These are phyloP conservation scores for Plemyria rubiginata DNA, from an alignment of 2,888 invertebrate genomes.

Conservation along the genomic window DNA sequence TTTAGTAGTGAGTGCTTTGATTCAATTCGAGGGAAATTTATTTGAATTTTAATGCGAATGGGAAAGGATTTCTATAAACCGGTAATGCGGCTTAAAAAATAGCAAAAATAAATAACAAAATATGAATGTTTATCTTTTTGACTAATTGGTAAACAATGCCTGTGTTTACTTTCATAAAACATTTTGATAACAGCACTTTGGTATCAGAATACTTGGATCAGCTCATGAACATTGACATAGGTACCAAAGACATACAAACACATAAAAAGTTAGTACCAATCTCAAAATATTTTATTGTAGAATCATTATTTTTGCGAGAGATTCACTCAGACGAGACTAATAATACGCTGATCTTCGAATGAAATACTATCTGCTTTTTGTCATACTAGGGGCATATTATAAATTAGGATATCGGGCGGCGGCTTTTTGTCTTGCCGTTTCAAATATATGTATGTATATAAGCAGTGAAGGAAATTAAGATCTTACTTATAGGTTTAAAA, in stretches of 20 bases:
- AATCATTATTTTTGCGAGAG: too few relatives aligned
- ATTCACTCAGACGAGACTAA: background rate
- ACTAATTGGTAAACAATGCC: background rate
- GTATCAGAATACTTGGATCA: too few relatives aligned
- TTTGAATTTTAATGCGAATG: conserved; percentile 25
- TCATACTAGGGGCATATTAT: background rate
- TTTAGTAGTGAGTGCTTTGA: conserved; percentile 40
- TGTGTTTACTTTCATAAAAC: background rate
- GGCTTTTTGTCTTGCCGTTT: background rate
- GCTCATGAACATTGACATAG: too few relatives aligned
- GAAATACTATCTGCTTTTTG: background rate
- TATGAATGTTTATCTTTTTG: background rate
- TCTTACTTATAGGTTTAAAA: too few relatives aligned
- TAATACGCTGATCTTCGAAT: background rate
- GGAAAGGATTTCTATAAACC: background rate
- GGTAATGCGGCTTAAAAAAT: background rate
- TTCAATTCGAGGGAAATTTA: conserved; percentile 36
- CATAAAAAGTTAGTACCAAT: too few relatives aligned
- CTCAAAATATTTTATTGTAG: too few relatives aligned
- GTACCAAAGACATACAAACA: too few relatives aligned
- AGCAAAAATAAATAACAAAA: background rate
- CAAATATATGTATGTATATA: background rate
- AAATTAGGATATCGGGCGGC: background rate
- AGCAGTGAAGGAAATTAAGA: background rate
- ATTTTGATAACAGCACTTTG: too few relatives aligned